Conservation (phyloP, 2,113 vertebrate genomes). For the Nibea coibor region DNA sequence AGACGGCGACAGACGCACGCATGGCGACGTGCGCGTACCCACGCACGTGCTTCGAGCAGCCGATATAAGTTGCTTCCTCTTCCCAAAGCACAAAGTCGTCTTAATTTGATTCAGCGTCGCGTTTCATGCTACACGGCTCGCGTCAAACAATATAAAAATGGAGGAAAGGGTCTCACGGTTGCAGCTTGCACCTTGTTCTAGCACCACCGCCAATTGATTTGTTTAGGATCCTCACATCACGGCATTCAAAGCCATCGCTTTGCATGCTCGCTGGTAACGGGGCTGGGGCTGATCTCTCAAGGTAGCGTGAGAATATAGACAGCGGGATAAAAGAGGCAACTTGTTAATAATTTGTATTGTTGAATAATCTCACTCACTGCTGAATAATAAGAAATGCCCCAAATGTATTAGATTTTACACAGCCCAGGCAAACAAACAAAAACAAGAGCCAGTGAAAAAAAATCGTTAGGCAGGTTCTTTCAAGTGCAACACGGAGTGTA, state of each 20-base stretch:
- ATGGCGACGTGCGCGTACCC: not conserved
- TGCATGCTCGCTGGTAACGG: constrained; percentile 55
- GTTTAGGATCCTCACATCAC: constrained; percentile 51
- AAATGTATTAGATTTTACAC: constrained; percentile 52
- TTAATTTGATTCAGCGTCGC: constrained; percentile 7
- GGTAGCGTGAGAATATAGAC: constrained; percentile 47
- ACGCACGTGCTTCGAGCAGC: not conserved
- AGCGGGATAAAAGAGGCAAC: constrained; percentile 39
- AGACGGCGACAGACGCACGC: constrained; percentile 25
- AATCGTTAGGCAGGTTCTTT: constrained; percentile 70
- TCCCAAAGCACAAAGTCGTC: not conserved
- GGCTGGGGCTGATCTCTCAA: constrained; percentile 39
- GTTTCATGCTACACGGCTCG: not conserved
- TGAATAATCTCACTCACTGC: constrained; percentile 57
- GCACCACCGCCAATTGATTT: constrained; percentile 50
- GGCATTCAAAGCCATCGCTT: constrained; percentile 58
- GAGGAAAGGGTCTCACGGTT: not conserved
- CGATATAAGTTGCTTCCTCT: not conserved
- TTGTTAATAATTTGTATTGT: constrained; percentile 75
- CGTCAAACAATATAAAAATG: not conserved
- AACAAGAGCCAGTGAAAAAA: constrained; percentile 47
- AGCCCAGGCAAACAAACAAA: constrained; percentile 68
- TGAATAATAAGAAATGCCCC: constrained; percentile 59
- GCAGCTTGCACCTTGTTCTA: not conserved
- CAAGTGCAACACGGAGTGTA: constrained; percentile 48